phyloP scores from a whole-genome alignment of 2,797 vertebrate genomes.

The Xyrichtys novacula region DNA sequence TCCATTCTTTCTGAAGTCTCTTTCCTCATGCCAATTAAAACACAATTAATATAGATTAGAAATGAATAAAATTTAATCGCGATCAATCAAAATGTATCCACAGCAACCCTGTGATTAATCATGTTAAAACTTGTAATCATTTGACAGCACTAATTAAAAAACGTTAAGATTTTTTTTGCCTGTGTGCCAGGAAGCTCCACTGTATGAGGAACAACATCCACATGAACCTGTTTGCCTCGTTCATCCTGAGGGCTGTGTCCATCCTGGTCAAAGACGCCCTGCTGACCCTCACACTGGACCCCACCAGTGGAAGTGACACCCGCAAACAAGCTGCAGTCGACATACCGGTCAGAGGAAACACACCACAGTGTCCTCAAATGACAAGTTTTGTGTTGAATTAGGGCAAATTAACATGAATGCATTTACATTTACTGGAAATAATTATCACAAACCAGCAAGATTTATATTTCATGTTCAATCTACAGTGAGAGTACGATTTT shows the following conservation, averaged over 20 bases:
- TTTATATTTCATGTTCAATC: too few relatives aligned
- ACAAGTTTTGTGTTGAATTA: not conserved
- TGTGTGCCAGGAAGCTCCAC: constrained; percentile 85
- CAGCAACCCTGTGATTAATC: too few relatives aligned
- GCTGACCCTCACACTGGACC: constrained; percentile 71
- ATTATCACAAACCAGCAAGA: too few relatives aligned
- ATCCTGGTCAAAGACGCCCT: constrained; percentile 89
- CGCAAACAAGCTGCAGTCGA: constrained; percentile 64
- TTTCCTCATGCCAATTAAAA: too few relatives aligned
- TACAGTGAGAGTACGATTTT: too few relatives aligned
- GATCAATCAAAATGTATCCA: too few relatives aligned
- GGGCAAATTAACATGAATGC: not conserved
- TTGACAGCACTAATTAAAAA: too few relatives aligned
- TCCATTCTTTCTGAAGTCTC: too few relatives aligned
- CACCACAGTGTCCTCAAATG: not conserved
- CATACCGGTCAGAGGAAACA: constrained; percentile 67
- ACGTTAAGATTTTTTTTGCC: too few relatives aligned
- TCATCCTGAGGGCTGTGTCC: constrained; percentile 88
- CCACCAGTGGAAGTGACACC: constrained; percentile 38
- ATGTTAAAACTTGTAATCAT: too few relatives aligned
- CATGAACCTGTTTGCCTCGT: constrained; percentile 93
- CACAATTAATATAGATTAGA: too few relatives aligned
- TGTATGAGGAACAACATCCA: constrained; percentile 95
- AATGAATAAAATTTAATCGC: too few relatives aligned
- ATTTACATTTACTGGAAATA: not conserved